Evolutionary conservation across 2,113 vertebrate species (phyloP), one percentile per base, ranked within the genome.

Genomic region (Bubo scandiacus): DNA sequence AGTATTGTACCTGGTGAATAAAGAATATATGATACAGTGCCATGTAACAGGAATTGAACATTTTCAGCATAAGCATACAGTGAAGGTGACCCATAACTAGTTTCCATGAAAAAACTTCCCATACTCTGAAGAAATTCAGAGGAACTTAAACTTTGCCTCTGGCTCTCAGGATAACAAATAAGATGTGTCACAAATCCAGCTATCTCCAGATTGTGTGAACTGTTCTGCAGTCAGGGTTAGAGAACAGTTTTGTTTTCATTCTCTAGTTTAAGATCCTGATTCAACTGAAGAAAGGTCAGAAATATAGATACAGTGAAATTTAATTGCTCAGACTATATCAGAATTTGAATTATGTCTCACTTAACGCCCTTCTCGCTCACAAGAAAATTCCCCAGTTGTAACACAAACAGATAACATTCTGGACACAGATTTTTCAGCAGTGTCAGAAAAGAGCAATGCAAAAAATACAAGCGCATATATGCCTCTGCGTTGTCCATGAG

Each of bases 301-400:
- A 65, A n/a, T 45, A 40, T 3, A 67, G 77, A 38, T 14, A 43
- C 6, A 52, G 17, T 10, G 4, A 88, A 54, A 74, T 71, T 25
- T 79, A 85, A 75, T 63, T 90, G n/a, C 20, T 93, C 18, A 65
- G 54, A 26, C 29, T 51, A 8, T 42, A 71, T 80, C 38, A 85
- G 19, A 51, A 72, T 29, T 75, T 63, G 14, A 75, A 59, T 74
- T 54, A 19, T 36, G 10, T 55, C 26, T 75, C 29, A 8, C 26
- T 86, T 58, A 25, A 29, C 75, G n/a, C 20, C 17, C 63, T 83
- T 59, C 32, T 81, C 0, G 0, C 6, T 63, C 2, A 0, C 32
- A 68, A 58, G 22, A 65, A 59, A 80, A 47, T 26, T 75, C 23
- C 36, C 36, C 66, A 34, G 8, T 11, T 71, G 52, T 47, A 81